Evolutionary conservation across 2,888 invertebrate genomes (phyloP).

Genomic region (Lithodes maja): DNA sequence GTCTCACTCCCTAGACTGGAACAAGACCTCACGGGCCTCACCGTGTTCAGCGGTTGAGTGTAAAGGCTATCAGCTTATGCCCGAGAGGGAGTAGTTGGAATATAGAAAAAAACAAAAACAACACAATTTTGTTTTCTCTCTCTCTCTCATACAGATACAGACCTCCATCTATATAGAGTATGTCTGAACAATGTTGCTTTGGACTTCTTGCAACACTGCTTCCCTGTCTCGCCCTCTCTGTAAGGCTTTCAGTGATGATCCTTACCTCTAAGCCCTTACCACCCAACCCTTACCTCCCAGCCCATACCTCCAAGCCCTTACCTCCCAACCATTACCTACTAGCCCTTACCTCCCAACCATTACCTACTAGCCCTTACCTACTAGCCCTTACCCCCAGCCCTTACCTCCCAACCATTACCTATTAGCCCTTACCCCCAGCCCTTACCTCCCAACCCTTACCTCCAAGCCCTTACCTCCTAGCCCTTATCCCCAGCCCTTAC

Average conservation of each 20-base stretch:
- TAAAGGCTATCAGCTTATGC: too few species aligned
- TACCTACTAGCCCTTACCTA: not conserved
- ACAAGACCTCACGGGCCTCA: too few species aligned
- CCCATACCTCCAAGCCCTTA: not conserved
- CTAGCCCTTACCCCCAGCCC: not conserved
- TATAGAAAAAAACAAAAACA: too few species aligned
- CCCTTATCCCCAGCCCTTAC: not conserved
- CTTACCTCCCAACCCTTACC: not conserved
- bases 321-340: not conserved
- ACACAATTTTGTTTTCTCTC: too few species aligned
- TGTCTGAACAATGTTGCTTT: too few species aligned
- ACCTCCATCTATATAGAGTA: too few species aligned
- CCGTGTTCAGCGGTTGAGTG: too few species aligned
- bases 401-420: not conserved
- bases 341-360: not conserved
- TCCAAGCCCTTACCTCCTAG: not conserved
- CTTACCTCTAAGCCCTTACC: not conserved
- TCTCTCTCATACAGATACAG: too few species aligned
- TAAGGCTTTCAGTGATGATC: not conserved
- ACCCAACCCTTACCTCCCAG: not conserved
- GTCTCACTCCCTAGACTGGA: too few species aligned
- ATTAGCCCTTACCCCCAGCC: not conserved
- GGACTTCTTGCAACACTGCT: too few species aligned
- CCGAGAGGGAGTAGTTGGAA: too few species aligned
- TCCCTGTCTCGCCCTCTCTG: too few species aligned